phyloP scores from a whole-genome alignment of 2,113 vertebrate species.

The Ictalurus punctatus region DNA sequence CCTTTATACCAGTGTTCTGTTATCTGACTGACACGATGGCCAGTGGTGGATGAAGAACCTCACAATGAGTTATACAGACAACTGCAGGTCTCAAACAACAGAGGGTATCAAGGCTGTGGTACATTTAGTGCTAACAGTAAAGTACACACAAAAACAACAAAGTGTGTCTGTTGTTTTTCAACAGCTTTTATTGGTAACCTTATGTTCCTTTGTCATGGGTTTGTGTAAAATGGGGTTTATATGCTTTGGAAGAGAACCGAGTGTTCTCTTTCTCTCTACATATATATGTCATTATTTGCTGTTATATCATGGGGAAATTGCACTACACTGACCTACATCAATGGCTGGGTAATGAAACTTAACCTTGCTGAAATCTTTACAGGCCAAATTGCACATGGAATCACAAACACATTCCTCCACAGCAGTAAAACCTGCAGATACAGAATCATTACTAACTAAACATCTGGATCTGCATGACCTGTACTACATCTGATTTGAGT shows the following conservation, averaged over 20 bases:
- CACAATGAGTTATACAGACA: neutral
- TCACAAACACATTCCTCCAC: slow-evolving; percentile 20
- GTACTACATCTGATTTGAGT: neutral
- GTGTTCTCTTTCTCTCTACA: neutral
- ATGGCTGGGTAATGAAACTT: slow-evolving; percentile 4
- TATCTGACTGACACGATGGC: neutral
- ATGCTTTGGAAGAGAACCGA: neutral
- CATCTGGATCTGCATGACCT: neutral
- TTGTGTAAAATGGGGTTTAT: neutral
- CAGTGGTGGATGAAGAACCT: neutral
- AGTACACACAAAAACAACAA: neutral
- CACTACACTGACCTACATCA: neutral
- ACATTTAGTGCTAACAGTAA: neutral
- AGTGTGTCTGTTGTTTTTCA: neutral
- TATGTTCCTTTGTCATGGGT: neutral
- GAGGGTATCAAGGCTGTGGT: neutral
- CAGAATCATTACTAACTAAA: slow-evolving; percentile 3
- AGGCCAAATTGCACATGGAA: neutral
- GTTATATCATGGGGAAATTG: neutral
- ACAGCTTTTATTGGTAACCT: neutral
- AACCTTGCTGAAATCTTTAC: neutral
- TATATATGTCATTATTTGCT: neutral
- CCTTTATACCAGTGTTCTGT: neutral
- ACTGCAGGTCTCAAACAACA: neutral
- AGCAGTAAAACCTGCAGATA: slow-evolving; percentile 12